Percentiles rank a stretch among this genome's conserved stretches.
Conservation (phyloP, 2,888 invertebrate species). For the Antheraea assamensis region DNA sequence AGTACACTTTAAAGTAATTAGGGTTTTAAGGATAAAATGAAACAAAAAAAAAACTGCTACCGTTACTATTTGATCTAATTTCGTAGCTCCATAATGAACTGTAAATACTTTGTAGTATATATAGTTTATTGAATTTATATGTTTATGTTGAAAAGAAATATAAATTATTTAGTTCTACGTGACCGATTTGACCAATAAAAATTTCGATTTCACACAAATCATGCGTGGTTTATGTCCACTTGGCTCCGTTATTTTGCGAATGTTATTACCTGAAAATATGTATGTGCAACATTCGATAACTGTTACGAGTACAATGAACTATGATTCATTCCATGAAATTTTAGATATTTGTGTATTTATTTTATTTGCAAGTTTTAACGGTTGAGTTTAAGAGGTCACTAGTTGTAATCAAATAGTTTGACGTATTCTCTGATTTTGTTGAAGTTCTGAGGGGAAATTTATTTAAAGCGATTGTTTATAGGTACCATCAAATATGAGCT, state of each 20-base stretch:
- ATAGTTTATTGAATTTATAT: no score
- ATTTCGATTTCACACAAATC: neutral
- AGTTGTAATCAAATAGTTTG: neutral
- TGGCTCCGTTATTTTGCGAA: neutral
- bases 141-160: no score
- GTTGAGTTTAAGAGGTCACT: neutral
- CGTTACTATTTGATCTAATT: no score
- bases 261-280: neutral
- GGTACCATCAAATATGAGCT: no score
- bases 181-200: neutral
- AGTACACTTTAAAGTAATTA: no score
- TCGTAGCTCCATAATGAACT: no score
- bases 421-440: neutral
- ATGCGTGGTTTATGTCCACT: slow-evolving; percentile 2
- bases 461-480: no score
- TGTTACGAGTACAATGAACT: slow-evolving; percentile 10
- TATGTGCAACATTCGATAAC: neutral
- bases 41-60: no score
- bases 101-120: no score
- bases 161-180: neutral
- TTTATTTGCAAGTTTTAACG: neutral
- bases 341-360: neutral
- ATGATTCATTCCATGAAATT: slow-evolving; percentile 6
- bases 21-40: no score
- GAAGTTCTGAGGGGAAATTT: no score